Evolutionary conservation across 1,140 invertebrate species (phyloP), one percentile per base, ranked within the genome.

Genomic region (Heliconius hermathena): DNA sequence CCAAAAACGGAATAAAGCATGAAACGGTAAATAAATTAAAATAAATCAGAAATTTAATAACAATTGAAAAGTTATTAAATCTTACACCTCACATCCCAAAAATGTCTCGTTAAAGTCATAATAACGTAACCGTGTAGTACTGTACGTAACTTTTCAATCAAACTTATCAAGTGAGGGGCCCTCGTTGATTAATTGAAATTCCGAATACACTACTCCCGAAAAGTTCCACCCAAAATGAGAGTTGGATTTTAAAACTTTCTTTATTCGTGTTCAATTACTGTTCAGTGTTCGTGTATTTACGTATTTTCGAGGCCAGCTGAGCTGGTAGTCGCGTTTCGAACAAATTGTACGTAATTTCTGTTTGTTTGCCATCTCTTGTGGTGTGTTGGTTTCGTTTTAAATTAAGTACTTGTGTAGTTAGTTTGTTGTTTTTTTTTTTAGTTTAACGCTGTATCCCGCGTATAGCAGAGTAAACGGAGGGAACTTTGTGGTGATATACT

Each of bases 181-280:
- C 73, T 22, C 49, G 36, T 71, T 77, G 81, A 79, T 74, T 70
- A 82, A 81, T 82, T 77, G 77, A 76, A 79, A 79, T 82, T 76
- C 81, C 57, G 77, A 71, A 82, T 79, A 82, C 74, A 78, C 20
- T 76, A 75, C 73, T 76, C 38, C 46, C 71, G 33, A 46, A 72
- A 81, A 78, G 60, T 78, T 78, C 71, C 20, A 13, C 60, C 60
- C 60, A 13, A 38, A 78, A 70, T 81, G 57, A 60, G 72, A 78
- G 73, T 78, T n/a, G 38, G 66, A 38, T 74, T 60, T 57, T 46
- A 78, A 74, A 57, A 73, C 54, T 73, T 73, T 66, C 72, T 73
- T 78, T 78, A 78, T 78, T 60, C 72, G 70, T 26, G 72, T 73
- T 71, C 73, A 66, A 74, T 74, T 71, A 57, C 73, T 60, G 78